Percentiles rank a stretch among this genome's conserved stretches.
Evolutionary conservation across 2,113 vertebrate species (phyloP).

Genomic region (Xiphophorus maculatus): DNA sequence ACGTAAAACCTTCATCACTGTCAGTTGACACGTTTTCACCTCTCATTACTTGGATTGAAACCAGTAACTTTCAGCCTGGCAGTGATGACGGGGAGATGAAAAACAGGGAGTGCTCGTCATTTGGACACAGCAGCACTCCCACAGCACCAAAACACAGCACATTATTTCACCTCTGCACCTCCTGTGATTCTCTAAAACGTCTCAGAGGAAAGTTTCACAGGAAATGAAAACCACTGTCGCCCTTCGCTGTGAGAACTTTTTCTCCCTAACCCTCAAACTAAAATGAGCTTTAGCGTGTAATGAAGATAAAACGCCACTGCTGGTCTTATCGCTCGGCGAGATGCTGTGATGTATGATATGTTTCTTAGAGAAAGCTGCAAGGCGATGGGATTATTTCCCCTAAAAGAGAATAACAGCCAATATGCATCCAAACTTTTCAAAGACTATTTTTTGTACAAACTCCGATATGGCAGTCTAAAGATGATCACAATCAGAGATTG

Average conservation of each 20-base stretch:
- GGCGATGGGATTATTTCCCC: background rate
- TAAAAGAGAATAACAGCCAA: background rate
- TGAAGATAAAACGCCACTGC: slow-evolving; percentile 32
- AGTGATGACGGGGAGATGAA: slow-evolving; percentile 47
- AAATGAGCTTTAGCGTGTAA: slow-evolving; percentile 16
- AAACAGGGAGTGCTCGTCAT: slow-evolving; percentile 26
- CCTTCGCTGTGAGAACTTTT: slow-evolving; percentile 19
- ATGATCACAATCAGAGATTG: background rate
- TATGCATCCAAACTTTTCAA: slow-evolving; percentile 9
- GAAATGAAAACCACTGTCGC: slow-evolving; percentile 39
- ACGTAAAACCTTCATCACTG: slow-evolving; percentile 10
- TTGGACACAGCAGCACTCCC: slow-evolving; percentile 24
- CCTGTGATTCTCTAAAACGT: slow-evolving; percentile 22
- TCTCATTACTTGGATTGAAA: slow-evolving; percentile 46
- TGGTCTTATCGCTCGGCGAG: slow-evolving; percentile 12
- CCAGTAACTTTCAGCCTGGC: slow-evolving; percentile 26
- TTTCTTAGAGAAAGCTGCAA: slow-evolving; percentile 24
- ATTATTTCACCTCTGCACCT: slow-evolving; percentile 28
- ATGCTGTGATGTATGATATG: slow-evolving; percentile 27
- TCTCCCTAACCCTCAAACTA: background rate
- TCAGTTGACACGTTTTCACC: slow-evolving; percentile 16
- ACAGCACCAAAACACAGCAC: background rate
- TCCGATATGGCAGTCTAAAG: background rate
- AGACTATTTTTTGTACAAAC: background rate
- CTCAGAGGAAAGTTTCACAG: slow-evolving; percentile 39